phyloP scores from a whole-genome alignment of 2,888 invertebrate species.

The Emmelina monodactyla region DNA sequence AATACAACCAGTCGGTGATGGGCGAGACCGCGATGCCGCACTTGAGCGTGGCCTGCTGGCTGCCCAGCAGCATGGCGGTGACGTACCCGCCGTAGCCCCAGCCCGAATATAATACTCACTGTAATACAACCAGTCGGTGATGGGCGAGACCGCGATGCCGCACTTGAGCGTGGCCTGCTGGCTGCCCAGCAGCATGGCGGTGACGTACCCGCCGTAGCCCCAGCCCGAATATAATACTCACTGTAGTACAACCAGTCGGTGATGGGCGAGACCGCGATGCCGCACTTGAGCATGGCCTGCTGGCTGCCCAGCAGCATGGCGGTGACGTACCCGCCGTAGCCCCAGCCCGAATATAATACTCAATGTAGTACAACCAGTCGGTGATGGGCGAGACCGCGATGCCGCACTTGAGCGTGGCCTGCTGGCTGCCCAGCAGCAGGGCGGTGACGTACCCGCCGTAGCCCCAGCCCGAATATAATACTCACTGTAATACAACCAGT shows the following conservation, averaged over 20 bases:
- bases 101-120: conserved; percentile 95
- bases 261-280: conserved; percentile 92
- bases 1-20: conserved; percentile 94
- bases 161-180: conserved; percentile 91
- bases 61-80: conserved; percentile 88
- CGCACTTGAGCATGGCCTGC: conserved; percentile 90
- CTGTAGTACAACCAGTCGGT: conserved; percentile 97
- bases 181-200: conserved; percentile 88
- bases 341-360: conserved; percentile 97
- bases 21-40: conserved; percentile 95
- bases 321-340: conserved; percentile 95
- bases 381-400: conserved; percentile 94
- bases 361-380: conserved; percentile 96
- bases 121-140: conserved; percentile 95
- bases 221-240: conserved; percentile 94
- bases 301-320: conserved; percentile 88
- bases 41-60: conserved; percentile 86
- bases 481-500: conserved; percentile 96
- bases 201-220: conserved; percentile 96
- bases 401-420: conserved; percentile 90
- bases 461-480: conserved; percentile 97
- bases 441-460: conserved; percentile 96
- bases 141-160: conserved; percentile 93
- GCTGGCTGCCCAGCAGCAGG: conserved; percentile 87
- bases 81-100: conserved; percentile 98